Evolutionary conservation across 2,888 invertebrate species (phyloP).

Genomic region (Orgyia antiqua): DNA sequence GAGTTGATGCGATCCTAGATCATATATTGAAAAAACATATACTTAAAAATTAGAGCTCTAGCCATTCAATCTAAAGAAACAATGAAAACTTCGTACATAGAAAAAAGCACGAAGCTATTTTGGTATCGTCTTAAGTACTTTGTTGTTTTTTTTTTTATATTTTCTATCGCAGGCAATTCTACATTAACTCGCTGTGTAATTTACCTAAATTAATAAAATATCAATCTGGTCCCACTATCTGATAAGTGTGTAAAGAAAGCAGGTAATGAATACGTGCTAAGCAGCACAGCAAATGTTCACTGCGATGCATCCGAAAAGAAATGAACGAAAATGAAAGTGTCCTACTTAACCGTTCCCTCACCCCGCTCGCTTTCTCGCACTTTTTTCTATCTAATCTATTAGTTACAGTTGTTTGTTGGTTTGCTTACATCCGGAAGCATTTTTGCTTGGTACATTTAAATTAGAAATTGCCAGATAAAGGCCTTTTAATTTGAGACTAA

Average conservation of each 20-base stretch:
- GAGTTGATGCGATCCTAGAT: too few relatives aligned
- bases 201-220: background rate
- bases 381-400: conserved; percentile 66
- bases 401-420: conserved; percentile 49
- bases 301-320: conserved; percentile 73
- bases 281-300: conserved; percentile 58
- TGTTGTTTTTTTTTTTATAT: too few relatives aligned
- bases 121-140: too few relatives aligned
- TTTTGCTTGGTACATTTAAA: conserved; percentile 26
- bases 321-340: conserved; percentile 77
- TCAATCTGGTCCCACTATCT: conserved; percentile 8
- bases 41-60: too few relatives aligned
- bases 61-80: too few relatives aligned
- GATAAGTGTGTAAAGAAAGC: conserved; percentile 54
- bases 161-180: too few relatives aligned
- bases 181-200: too few relatives aligned
- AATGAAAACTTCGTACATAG: too few relatives aligned
- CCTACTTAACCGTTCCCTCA: conserved; percentile 57
- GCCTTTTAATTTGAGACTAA: conserved; percentile 11
- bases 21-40: too few relatives aligned
- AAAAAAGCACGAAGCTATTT: too few relatives aligned
- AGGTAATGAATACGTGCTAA: conserved; percentile 63
- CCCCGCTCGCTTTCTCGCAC: conserved; percentile 59
- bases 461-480: conserved; percentile 12
- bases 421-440: conserved; percentile 43